phyloP scores from a whole-genome alignment of 2,888 invertebrate species.

The Clusia tigrina region DNA sequence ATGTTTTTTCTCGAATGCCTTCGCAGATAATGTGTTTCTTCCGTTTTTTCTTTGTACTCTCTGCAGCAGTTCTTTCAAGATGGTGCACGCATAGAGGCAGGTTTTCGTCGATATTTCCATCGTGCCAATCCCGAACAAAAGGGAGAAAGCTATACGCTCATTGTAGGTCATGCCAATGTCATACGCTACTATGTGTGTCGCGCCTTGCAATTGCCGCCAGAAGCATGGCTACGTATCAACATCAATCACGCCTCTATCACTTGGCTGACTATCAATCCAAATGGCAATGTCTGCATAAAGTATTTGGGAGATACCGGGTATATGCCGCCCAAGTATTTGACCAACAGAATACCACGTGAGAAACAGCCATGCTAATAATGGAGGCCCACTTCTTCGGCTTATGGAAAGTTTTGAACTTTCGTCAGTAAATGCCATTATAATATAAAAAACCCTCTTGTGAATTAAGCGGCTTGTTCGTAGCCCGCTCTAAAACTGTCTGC shows the following conservation, averaged over 20 bases:
- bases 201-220: slow-evolving; percentile 94
- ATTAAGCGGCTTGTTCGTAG: no score
- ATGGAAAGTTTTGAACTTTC: no score
- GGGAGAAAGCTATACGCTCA: slow-evolving; percentile 83
- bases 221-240: slow-evolving; percentile 94
- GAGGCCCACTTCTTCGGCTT: no score
- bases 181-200: slow-evolving; percentile 95
- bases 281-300: slow-evolving; percentile 84
- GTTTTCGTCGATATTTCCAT: slow-evolving; percentile 91
- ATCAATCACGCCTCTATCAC: slow-evolving; percentile 94
- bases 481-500: no score
- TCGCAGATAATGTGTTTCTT: neutral
- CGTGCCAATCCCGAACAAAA: slow-evolving; percentile 83
- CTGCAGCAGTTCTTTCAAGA: slow-evolving; percentile 89
- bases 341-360: slow-evolving; percentile 68
- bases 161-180: slow-evolving; percentile 98
- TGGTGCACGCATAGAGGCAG: slow-evolving; percentile 94
- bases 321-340: slow-evolving; percentile 79
- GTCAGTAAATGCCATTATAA: no score
- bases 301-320: slow-evolving; percentile 89
- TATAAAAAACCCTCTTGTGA: no score
- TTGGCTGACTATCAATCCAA: slow-evolving; percentile 85
- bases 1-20: neutral
- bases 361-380: no score
- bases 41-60: neutral